Percentiles rank a stretch among this genome's conserved stretches.
Conservation (phyloP, 2,888 invertebrate genomes). For the Drosophila birchii region DNA sequence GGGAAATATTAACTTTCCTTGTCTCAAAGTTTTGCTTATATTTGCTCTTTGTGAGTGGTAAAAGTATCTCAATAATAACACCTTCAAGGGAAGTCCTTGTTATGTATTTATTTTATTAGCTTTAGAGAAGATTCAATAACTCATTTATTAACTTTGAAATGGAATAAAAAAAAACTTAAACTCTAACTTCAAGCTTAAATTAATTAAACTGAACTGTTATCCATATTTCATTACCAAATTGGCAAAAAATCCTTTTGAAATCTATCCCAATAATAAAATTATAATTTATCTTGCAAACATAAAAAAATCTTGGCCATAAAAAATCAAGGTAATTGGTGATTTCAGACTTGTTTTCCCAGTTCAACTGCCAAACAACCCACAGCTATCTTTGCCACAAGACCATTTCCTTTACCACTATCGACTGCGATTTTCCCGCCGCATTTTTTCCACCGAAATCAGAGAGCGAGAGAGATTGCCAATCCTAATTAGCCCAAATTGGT, state of each 20-base stretch:
- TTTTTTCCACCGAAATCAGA: conserved; percentile 24
- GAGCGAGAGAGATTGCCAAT: conserved; percentile 42
- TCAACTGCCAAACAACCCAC: background rate
- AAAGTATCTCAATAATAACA: conserved; percentile 20
- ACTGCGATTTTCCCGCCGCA: conserved; percentile 12
- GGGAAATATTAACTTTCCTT: background rate
- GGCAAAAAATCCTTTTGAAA: background rate
- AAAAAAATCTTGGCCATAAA: background rate
- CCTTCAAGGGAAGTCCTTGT: background rate
- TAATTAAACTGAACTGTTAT: background rate
- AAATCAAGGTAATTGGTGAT: conserved; percentile 10
- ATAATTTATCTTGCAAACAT: conserved; percentile 3
- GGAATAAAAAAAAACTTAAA: too few species aligned
- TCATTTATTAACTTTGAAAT: conserved; percentile 1
- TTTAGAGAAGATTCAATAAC: background rate
- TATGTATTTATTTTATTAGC: background rate
- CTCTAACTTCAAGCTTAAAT: background rate
- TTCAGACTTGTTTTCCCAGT: conserved; percentile 5
- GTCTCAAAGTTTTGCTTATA: background rate
- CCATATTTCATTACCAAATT: background rate
- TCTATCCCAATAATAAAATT: background rate
- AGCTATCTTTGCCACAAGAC: conserved; percentile 1
- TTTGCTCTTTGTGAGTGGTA: conserved; percentile 1
- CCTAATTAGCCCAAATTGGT: conserved; percentile 73
- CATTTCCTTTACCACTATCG: conserved; percentile 10